Percentiles rank a stretch among this genome's conserved stretches.
Conservation (phyloP, 1,140 invertebrate species). For the Ctenoplectra terminalis region DNA sequence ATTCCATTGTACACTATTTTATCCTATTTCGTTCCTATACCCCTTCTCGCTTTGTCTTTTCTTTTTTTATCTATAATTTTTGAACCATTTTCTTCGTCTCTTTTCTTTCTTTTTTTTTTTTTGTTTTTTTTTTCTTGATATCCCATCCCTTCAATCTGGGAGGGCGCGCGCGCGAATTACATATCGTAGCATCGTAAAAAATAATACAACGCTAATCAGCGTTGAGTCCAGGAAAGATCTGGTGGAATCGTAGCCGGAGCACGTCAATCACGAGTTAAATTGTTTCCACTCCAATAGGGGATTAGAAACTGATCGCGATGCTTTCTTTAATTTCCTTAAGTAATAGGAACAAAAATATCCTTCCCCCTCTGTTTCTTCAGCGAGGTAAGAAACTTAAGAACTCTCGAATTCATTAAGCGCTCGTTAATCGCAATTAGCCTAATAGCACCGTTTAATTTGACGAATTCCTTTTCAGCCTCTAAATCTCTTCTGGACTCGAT, state of each 20-base stretch:
- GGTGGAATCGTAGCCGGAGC: conserved; percentile 44
- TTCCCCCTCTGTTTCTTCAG: background rate
- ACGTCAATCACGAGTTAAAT: conserved; percentile 41
- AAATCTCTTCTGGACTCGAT: conserved; percentile 59
- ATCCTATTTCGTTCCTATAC: conserved; percentile 1
- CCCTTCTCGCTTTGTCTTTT: conserved; percentile 1
- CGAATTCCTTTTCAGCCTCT: conserved; percentile 32
- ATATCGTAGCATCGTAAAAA: conserved; percentile 52
- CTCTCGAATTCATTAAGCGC: conserved; percentile 25
- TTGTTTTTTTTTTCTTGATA: background rate
- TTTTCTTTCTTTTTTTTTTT: no score
- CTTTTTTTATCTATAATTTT: conserved; percentile 9
- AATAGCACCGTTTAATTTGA: conserved; percentile 52
- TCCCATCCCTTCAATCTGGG: background rate
- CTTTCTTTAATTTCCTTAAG: conserved; percentile 43
- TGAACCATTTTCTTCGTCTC: background rate
- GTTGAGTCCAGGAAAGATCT: conserved; percentile 55
- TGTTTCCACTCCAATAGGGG: conserved; percentile 41
- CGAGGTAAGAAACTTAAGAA: conserved; percentile 36
- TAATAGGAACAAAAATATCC: conserved; percentile 64
- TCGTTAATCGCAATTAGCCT: conserved; percentile 42
- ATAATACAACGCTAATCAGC: conserved; percentile 51
- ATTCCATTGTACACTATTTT: background rate
- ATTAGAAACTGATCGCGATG: conserved; percentile 38
- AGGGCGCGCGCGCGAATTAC: conserved; percentile 27